Evolutionary conservation across 2,888 invertebrate genomes (phyloP), one percentile per base, ranked within the genome.

Genomic region (Agrenia bidenticulata): DNA sequence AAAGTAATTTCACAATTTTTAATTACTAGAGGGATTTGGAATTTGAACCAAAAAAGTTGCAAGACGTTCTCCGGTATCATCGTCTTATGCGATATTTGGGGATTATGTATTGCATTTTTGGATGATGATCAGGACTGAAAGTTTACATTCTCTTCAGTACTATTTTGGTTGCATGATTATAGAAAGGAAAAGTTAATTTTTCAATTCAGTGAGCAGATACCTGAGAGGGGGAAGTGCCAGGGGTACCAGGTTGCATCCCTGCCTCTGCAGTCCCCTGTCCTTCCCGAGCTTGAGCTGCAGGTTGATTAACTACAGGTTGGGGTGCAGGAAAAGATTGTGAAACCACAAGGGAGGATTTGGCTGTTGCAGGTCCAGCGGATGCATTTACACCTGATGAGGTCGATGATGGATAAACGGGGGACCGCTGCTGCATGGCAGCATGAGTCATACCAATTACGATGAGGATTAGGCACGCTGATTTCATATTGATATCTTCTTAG

Each of bases 361-460:
- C 9, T 23, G 64, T 55, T 1, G 60, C 58, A 1, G 59, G 17
- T 24, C 59, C 61, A 2, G 56, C 58, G 41, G 42, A 32, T 1
- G 42, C 21, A 19, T 63, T 50, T 50, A 54, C 58, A 24, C 62
- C 64, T n/a, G 56, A 51, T n/a, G 66, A 24, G 2, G 60, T 60
- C 11, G 50, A 17, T n/a, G 71, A 67, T 27, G 62, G 61, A 59
- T 73, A 73, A 21, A 73, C 73, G 4, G 73, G 73, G 17, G 67
- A 58, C 9, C 61, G 56, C 26, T 60, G 66, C 41, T 67, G 65
- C 24, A 61, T 56, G 13, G 67, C 71, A 17, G 70, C 73, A 15
- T 54, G 41, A 57, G 56, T 61, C 60, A 67, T 0, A 7, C 69
- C 73, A 53, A 67, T 23, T 24, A 69, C 32, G 17, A 66, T 41